Conservation (phyloP, 2,888 invertebrate genomes). For the Meteorus cinctellus region DNA sequence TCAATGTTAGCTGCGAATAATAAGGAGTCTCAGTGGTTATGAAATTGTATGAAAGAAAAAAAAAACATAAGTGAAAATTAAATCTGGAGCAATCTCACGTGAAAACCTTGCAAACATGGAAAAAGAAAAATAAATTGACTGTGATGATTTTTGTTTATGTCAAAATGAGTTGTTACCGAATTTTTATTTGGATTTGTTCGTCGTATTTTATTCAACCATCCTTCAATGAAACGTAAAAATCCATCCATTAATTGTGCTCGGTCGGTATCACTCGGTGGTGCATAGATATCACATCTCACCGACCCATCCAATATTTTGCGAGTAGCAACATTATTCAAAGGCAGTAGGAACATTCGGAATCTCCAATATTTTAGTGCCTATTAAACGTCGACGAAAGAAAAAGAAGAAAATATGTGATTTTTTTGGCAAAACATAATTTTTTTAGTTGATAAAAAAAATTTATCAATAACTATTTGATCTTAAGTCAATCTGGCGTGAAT, state of each 20-base stretch:
- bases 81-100: no score
- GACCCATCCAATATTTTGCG: slow-evolving; percentile 84
- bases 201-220: slow-evolving; percentile 92
- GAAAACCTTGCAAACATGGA: no score
- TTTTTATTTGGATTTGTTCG: slow-evolving; percentile 83
- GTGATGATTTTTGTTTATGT: neutral
- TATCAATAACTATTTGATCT: no score
- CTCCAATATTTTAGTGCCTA: slow-evolving; percentile 93
- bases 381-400: slow-evolving; percentile 54
- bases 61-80: neutral
- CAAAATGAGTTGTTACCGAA: slow-evolving; percentile 78
- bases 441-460: no score
- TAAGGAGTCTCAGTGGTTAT: neutral
- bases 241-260: slow-evolving; percentile 80
- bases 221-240: slow-evolving; percentile 88
- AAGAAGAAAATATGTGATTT: slow-evolving; percentile 31
- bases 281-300: slow-evolving; percentile 88
- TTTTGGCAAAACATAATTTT: no score
- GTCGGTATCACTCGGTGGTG: slow-evolving; percentile 77
- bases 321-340: slow-evolving; percentile 85
- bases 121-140: no score
- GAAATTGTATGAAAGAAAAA: neutral
- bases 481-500: no score
- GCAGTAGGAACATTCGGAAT: slow-evolving; percentile 91
- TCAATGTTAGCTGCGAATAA: neutral